These are phyloP conservation scores for Percopsis omiscomaycus DNA, from an alignment of 2,797 vertebrate genomes.

Conservation along the genomic window DNA sequence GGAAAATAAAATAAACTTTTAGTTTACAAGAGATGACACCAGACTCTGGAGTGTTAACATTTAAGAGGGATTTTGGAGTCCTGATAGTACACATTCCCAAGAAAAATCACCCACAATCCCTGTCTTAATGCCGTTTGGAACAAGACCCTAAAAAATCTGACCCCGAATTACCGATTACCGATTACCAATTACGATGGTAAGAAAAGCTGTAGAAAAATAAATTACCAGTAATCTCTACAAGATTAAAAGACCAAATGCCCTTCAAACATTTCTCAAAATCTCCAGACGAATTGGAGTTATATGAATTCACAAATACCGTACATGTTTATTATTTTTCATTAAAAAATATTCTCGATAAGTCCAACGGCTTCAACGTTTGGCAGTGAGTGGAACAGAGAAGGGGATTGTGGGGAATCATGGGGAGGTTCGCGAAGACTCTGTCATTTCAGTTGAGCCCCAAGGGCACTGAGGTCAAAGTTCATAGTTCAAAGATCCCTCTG, in stretches of 20 bases:
- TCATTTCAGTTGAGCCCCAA: slow-evolving; percentile 29
- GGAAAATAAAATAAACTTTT: slow-evolving; percentile 64
- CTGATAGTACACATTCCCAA: slow-evolving; percentile 31
- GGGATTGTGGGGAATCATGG: slow-evolving; percentile 49
- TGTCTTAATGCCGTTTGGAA: slow-evolving; percentile 41
- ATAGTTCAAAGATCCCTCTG: slow-evolving; percentile 34
- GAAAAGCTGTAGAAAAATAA: slow-evolving; percentile 78
- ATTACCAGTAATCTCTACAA: slow-evolving; percentile 59
- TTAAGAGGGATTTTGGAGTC: slow-evolving; percentile 37
- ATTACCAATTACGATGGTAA: slow-evolving; percentile 62
- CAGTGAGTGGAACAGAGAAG: slow-evolving; percentile 46
- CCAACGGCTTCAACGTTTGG: slow-evolving; percentile 48
- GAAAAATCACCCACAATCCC: slow-evolving; percentile 60
- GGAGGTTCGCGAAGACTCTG: slow-evolving; percentile 21
- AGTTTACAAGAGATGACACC: slow-evolving; percentile 66
- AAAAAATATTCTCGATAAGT: slow-evolving; percentile 35
- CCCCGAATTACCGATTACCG: slow-evolving; percentile 35
- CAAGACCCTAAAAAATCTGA: slow-evolving; percentile 47
- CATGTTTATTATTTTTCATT: slow-evolving; percentile 30
- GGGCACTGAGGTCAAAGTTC: slow-evolving; percentile 27
- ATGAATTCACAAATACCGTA: slow-evolving; percentile 48
- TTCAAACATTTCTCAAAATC: slow-evolving; percentile 60
- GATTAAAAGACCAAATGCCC: slow-evolving; percentile 76
- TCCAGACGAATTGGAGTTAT: slow-evolving; percentile 65
- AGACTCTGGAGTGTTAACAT: slow-evolving; percentile 32